Conservation (phyloP, 2,797 vertebrate genomes). For the Pangasius krempfi region DNA sequence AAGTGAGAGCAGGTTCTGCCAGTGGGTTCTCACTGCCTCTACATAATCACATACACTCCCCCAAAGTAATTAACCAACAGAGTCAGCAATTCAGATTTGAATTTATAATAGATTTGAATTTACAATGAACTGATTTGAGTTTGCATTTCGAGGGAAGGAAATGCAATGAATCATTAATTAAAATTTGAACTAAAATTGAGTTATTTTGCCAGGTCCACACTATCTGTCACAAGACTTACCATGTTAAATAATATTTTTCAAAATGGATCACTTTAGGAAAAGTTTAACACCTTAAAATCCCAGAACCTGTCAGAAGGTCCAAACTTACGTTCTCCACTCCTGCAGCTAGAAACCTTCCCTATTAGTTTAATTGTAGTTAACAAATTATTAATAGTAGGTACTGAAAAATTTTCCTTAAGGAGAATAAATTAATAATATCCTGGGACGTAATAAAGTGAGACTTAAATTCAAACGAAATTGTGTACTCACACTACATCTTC, state of each 20-base stretch:
- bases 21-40: slow-evolving; percentile 1
- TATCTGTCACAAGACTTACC: background rate
- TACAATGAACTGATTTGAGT: background rate
- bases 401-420: background rate
- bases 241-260: background rate
- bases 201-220: background rate
- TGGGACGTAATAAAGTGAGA: background rate
- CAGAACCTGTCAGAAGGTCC: background rate
- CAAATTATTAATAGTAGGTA: background rate
- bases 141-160: background rate
- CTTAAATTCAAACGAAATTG: background rate
- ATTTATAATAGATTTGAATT: background rate
- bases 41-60: background rate
- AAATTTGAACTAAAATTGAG: background rate
- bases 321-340: background rate
- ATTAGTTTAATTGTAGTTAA: background rate
- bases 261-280: background rate
- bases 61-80: background rate
- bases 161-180: background rate
- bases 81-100: background rate
- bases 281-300: background rate
- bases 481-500: background rate
- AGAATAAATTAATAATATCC: background rate
- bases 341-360: background rate
- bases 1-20: slow-evolving; percentile 1